Base-by-base conservation (phyloP, 2,113 vertebrate species). In the Thryonomys swinderianus region DNA sequence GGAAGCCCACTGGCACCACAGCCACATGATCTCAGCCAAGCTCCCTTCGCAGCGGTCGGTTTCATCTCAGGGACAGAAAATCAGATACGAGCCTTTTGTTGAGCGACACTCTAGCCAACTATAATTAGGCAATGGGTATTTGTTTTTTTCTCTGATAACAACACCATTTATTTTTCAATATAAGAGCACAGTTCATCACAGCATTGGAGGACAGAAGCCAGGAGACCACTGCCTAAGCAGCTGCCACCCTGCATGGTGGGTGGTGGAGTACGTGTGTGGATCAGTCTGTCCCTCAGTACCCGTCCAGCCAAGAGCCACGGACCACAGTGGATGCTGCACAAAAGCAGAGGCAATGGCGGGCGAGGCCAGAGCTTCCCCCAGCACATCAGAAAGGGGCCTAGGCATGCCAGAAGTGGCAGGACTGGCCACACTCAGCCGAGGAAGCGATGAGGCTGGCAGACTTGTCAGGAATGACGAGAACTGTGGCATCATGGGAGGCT, bases 121-220 rank as follows among this genome's bases (percentile, higher is more conserved):
- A 8, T 66, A 25, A 18, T 21, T 25, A 67, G 73, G 40, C 21
- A 55, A 37, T 10, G 32, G 53, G 64, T 87, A 64, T 84, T 71
- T 95, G 48, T 17, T 20, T 85, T n/a, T 92, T 94, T 69, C 73
- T 92, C 76, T 84, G 40, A 61, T 59, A 66, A 3, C 21, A 34
- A 42, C 7, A 32, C 27, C 9, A 5, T 51, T 88, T 74, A 18
- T 92, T 62, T 88, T 45, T 32, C 20, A 40, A 18, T 48, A 9
- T 83, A 61, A 86, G 62, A 53, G 80, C 32, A 17, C 9, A n/a
- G 21, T 42, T 23, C 18, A 16, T 48, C 74, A 14, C 4, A 34
- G 73, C 7, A 3, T 12, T 30, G 57, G 21, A 67, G 55, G 9
- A 21, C 13, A 14, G 21, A 48, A 62, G 62, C 48, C 53, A 14